Conservation (phyloP, 1,140 invertebrate species). For the Drosophila leontia region DNA sequence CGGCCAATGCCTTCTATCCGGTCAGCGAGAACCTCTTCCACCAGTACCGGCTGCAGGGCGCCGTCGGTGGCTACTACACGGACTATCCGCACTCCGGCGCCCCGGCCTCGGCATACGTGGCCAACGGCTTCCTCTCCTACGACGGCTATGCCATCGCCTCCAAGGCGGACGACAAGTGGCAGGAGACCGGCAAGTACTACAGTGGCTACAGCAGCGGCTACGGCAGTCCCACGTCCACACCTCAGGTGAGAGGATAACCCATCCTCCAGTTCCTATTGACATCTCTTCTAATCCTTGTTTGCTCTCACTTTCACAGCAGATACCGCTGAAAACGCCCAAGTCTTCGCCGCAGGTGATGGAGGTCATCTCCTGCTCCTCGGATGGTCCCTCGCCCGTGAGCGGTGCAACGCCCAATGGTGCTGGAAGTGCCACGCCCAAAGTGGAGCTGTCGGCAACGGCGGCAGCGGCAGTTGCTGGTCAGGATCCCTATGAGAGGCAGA, state of each 20-base stretch:
- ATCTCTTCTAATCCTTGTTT: background rate
- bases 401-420: constrained; percentile 59
- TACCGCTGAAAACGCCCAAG: constrained; percentile 83
- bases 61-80: constrained; percentile 89
- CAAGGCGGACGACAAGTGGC: constrained; percentile 84
- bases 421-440: constrained; percentile 84
- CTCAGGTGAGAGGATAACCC: constrained; percentile 61
- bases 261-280: background rate
- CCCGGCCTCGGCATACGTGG: constrained; percentile 87
- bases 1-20: constrained; percentile 90
- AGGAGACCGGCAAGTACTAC: constrained; percentile 84
- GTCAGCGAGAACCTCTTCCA: constrained; percentile 94
- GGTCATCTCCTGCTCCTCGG: constrained; percentile 82
- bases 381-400: constrained; percentile 75
- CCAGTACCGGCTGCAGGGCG: constrained; percentile 91
- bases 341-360: constrained; percentile 84
- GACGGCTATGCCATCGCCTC: constrained; percentile 83
- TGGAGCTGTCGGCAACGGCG: constrained; percentile 75
- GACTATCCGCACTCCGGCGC: constrained; percentile 88
- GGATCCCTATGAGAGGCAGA: constrained; percentile 89
- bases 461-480: constrained; percentile 25
- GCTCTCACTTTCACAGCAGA: constrained; percentile 52
- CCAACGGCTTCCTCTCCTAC: constrained; percentile 90
- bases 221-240: constrained; percentile 82
- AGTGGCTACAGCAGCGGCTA: constrained; percentile 82